These are phyloP conservation scores for Tricholauxania praeusta DNA, from an alignment of 2,888 invertebrate species.

Conservation along the genomic window DNA sequence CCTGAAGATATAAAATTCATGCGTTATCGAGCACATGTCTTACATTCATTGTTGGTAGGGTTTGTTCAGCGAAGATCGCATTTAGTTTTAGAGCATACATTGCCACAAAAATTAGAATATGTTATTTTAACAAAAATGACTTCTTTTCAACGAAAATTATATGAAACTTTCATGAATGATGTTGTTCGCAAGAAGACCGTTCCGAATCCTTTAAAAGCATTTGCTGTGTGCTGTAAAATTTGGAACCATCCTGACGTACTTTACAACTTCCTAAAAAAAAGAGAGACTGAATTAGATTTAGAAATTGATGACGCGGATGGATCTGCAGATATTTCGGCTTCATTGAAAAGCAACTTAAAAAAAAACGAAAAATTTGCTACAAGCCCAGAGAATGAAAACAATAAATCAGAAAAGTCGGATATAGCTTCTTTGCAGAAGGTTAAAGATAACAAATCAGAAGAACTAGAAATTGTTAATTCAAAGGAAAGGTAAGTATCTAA, in stretches of 20 bases:
- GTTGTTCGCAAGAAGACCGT: slow-evolving; percentile 87
- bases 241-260: slow-evolving; percentile 96
- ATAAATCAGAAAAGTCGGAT: background rate
- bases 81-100: slow-evolving; percentile 88
- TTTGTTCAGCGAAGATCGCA: slow-evolving; percentile 97
- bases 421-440: background rate
- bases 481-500: slow-evolving; percentile 9
- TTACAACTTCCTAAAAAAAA: slow-evolving; percentile 87
- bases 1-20: slow-evolving; percentile 93
- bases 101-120: slow-evolving; percentile 96
- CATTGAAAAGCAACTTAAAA: slow-evolving; percentile 21
- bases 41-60: slow-evolving; percentile 93
- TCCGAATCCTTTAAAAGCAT: slow-evolving; percentile 96
- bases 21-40: slow-evolving; percentile 94
- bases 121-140: slow-evolving; percentile 93
- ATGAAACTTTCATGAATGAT: slow-evolving; percentile 94
- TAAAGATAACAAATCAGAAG: background rate
- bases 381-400: background rate
- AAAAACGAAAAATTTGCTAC: slow-evolving; percentile 9
- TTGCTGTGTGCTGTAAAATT: slow-evolving; percentile 98
- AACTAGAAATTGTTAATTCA: slow-evolving; percentile 15
- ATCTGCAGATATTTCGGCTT: slow-evolving; percentile 22
- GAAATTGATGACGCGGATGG: slow-evolving; percentile 82
- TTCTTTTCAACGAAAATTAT: slow-evolving; percentile 88
- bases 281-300: slow-evolving; percentile 81